Base-by-base conservation (phyloP, 2,888 invertebrate species). In the Pogonocherus hispidulus region DNA sequence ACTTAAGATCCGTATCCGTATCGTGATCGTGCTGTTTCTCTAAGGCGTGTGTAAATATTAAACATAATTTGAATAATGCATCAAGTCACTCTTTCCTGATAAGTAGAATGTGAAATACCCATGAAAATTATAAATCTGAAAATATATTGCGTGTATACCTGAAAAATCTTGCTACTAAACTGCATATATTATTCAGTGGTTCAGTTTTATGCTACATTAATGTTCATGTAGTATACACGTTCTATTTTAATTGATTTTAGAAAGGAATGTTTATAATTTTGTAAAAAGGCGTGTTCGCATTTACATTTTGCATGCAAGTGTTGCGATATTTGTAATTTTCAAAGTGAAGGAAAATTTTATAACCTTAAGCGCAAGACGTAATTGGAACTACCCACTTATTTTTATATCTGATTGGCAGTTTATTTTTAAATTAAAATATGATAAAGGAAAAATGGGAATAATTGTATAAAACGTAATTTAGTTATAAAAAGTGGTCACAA, bases 41-140 rank as follows among this genome's bases (percentile, higher is more conserved):
- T n/a, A n/a, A n/a, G n/a, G n/a, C n/a, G n/a, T n/a, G n/a, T n/a
- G n/a, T n/a, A n/a, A n/a, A n/a, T n/a, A n/a, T n/a, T n/a, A n/a
- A n/a, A n/a, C n/a, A n/a, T n/a, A n/a, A 51, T 22, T 51, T 51
- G 49, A 51, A 51, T 51, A 51, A 51, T 23, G 23, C 49, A 51
- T 51, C 23, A 14, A 23, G 22, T 14, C 5, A 23, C n/a, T n/a
- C n/a, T n/a, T 22, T 14, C 14, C 4, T 14, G 49, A 51, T 51
- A 51, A 22, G 49, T 14, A 14, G 23, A 32, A 51, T 51, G 23
- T 1, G 23, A 51, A 5, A 2, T 32, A 9, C 8, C 6, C 49
- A 51, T 14, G 22, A 51, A 22, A 14, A n/a, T 23, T 22, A 4
- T 22, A 14, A 23, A 51, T 32, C n/a, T 11, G 27, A 6, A 27